Evolutionary conservation across 2,888 invertebrate genomes (phyloP), one percentile per base, ranked within the genome.

Genomic region (Pheosia tremula): DNA sequence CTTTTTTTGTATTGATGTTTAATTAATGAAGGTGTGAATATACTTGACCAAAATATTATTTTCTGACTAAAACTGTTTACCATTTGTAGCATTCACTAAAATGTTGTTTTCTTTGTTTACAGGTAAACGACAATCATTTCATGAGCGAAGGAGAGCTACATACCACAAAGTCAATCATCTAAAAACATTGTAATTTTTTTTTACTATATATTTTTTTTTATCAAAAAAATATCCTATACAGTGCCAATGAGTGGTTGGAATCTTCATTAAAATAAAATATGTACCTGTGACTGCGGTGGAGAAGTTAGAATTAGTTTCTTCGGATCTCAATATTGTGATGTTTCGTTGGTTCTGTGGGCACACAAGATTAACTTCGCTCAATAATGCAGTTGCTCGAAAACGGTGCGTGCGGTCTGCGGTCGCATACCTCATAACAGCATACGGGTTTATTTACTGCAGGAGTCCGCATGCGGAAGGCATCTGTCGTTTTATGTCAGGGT

Each of bases 391-490:
- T 5, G 36, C 53, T 5, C 37, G 0, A 37, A 53, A 56, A 24
- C 13, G n/a, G 58, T 39, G 53, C 53, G 37, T 53, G 53, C 76
- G 78, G 79, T 78, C 72, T 79, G 81, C 69, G 80, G 81, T 76
- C 69, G 61, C 72, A 71, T 71, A 69, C 70, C 67, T 68, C 62
- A 62, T 64, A 66, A 66, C 64, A 65, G 57, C 60, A 36, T 58
- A 58, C 61, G 59, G 65, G 68, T 63, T 71, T 68, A 71, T 69
- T 63, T 63, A 61, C 62, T 55, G 67, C 71, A 68, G 61, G 57
- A 59, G 65, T 58, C 64, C 69, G 69, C 73, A 79, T 70, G 78
- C 79, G 82, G 82, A 81, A 81, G 79, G 67, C 69, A 57, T 63
- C 66, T 36, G 53, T 38, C 8, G 54, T 45, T n/a, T 47, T 47